Evolutionary conservation across 2,797 vertebrate species (phyloP).

Genomic region (Eulemur coronatus): DNA sequence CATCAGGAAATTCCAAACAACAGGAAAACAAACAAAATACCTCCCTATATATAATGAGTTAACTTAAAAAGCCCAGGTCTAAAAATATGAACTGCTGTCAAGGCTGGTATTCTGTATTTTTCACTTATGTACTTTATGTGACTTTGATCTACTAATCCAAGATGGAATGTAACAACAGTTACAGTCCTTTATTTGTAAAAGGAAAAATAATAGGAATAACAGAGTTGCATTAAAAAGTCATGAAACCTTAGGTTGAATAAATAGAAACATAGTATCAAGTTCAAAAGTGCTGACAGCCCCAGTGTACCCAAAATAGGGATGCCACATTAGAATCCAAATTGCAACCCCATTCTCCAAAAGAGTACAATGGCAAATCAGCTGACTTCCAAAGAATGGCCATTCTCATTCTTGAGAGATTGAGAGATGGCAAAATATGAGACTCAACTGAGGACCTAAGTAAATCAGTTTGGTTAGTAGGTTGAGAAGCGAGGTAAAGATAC

Average conservation of each 20-base stretch:
- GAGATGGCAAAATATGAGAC: not conserved
- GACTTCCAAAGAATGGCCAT: not conserved
- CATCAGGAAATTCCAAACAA: not conserved
- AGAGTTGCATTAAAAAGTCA: not conserved
- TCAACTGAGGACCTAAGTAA: not conserved
- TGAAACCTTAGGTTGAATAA: not conserved
- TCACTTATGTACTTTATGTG: not conserved
- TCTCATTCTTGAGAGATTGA: not conserved
- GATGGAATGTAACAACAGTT: not conserved
- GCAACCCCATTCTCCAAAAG: not conserved
- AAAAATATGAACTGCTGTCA: not conserved
- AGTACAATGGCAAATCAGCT: not conserved
- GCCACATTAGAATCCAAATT: not conserved
- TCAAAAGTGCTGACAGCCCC: not conserved
- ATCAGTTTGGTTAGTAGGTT: not conserved
- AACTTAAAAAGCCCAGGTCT: not conserved
- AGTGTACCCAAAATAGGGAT: not conserved
- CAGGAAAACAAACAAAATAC: not conserved
- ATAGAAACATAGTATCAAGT: not conserved
- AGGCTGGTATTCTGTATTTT: not conserved
- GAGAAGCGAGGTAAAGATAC: not conserved
- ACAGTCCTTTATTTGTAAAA: not conserved
- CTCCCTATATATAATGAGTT: not conserved
- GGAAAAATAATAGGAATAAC: not conserved
- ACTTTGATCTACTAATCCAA: not conserved